Base-by-base conservation (phyloP, 2,113 vertebrate species). In the Aphyosemion australe region DNA sequence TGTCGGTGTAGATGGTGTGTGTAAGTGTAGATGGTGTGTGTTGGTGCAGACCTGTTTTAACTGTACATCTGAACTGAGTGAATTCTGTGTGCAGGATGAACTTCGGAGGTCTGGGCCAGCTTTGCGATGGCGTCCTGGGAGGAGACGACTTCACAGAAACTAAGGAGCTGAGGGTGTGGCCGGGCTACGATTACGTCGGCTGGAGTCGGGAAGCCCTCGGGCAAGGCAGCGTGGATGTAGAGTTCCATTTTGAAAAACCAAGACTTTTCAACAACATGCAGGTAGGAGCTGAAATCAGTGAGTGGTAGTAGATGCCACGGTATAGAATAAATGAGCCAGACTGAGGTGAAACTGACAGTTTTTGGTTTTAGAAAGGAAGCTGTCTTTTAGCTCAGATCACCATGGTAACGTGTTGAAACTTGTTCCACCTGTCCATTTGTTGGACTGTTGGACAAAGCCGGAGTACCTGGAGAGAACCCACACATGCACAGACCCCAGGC, bases 141-240 rank as follows among this genome's bases (percentile, higher is more conserved):
- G 87, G 94, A 64, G 95, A 97, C 2, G 96, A 98, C 86, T 97
- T 98, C 61, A 75, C 86, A 42, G 71, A 94, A 83, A 95, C 88
- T 26, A 95, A 93, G 43, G 96, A 97, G 88, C 90, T 95, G 12
- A 90, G 92, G 7, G 95, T 97, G 16, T 96, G 94, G 95, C 94
- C 95, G 0, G 96, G 96, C 6, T 98, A 97, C 0, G 96, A 98
- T 86, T 98, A 96, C 8, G 89, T 98, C 58, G 96, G 96, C 12
- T 98, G 96, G 96, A 93, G 78, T 63, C 93, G 91, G 0, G 92
- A 92, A 14, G 90, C 90, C 3, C 92, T 94, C 0, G 93, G 92
- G 31, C 78, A 78, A 0, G 89, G 92, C 69, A 94, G 91, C 0
- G 82, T 98, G 79, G 94, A 95, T 74, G 94, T 97, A 37, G 96